Conservation (phyloP, 2,797 vertebrate species). For the Dromococcyx pavoninus region DNA sequence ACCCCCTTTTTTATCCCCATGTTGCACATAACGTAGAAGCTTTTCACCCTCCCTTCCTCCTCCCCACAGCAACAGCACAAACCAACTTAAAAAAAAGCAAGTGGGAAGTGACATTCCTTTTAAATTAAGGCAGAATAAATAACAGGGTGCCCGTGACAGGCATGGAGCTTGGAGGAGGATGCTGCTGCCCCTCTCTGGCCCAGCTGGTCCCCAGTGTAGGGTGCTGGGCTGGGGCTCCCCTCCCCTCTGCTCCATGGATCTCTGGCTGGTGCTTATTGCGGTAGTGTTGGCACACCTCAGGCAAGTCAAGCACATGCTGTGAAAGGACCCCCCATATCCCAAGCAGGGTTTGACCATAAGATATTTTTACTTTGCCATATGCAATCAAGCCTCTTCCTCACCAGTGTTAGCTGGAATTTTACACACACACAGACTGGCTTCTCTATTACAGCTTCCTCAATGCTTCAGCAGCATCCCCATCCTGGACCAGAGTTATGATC, state of each 20-base stretch:
- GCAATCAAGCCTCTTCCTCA: background rate
- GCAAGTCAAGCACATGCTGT: background rate
- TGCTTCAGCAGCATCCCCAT: background rate
- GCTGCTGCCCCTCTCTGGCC: too few relatives aligned
- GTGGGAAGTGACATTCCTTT: background rate
- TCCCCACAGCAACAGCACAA: background rate
- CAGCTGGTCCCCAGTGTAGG: accelerated
- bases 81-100: background rate
- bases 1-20: accelerated
- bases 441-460: background rate
- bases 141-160: background rate
- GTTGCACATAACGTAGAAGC: background rate
- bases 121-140: slow-evolving; percentile 48
- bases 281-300: too few relatives aligned
- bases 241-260: accelerated
- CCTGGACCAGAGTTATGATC: background rate
- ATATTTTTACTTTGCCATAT: background rate
- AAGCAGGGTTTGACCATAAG: background rate
- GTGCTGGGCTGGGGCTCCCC: background rate
- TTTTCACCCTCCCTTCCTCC: too few relatives aligned
- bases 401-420: background rate
- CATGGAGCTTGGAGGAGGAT: too few relatives aligned
- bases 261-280: accelerated
- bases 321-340: background rate
- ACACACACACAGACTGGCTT: accelerated